These are phyloP conservation scores for Amphipyra berbera DNA, from an alignment of 2,888 invertebrate genomes.

Conservation along the genomic window DNA sequence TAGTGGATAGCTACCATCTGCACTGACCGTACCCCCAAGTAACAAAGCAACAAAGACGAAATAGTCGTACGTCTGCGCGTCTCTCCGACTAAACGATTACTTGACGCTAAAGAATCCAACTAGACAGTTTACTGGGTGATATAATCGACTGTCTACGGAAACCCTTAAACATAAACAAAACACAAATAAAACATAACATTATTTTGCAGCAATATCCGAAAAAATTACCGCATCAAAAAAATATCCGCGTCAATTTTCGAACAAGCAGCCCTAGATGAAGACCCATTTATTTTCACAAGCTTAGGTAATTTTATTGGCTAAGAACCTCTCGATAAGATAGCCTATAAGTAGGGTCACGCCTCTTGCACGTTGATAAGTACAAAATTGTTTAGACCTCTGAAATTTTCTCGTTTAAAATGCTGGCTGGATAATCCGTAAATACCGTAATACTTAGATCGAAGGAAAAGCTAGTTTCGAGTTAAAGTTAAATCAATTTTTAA, in stretches of 20 bases:
- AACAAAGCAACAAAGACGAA: too few species aligned
- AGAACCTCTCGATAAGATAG: conserved; percentile 49
- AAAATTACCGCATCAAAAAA: not conserved
- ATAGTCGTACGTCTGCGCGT: too few species aligned
- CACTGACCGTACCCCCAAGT: too few species aligned
- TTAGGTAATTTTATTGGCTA: conserved; percentile 52
- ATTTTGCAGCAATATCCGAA: too few species aligned
- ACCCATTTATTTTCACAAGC: conserved; percentile 57
- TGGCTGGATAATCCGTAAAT: conserved; percentile 11
- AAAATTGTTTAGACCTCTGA: conserved; percentile 39
- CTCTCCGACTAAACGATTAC: too few species aligned
- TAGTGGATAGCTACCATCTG: too few species aligned
- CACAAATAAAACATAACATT: too few species aligned
- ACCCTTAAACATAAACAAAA: too few species aligned
- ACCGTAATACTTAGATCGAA: conserved; percentile 3
- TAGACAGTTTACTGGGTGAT: too few species aligned
- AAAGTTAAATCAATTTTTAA: too few species aligned
- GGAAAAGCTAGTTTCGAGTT: not conserved
- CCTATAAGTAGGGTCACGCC: conserved; percentile 50
- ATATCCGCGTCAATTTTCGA: conserved; percentile 14
- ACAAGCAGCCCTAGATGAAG: conserved; percentile 27
- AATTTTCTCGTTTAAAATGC: conserved; percentile 32
- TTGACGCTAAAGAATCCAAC: too few species aligned
- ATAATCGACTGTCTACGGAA: too few species aligned
- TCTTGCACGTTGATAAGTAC: conserved; percentile 27